Evolutionary conservation across 2,797 vertebrate species (phyloP), one percentile per base, ranked within the genome.

Genomic region (Acipenser transmontanus): DNA sequence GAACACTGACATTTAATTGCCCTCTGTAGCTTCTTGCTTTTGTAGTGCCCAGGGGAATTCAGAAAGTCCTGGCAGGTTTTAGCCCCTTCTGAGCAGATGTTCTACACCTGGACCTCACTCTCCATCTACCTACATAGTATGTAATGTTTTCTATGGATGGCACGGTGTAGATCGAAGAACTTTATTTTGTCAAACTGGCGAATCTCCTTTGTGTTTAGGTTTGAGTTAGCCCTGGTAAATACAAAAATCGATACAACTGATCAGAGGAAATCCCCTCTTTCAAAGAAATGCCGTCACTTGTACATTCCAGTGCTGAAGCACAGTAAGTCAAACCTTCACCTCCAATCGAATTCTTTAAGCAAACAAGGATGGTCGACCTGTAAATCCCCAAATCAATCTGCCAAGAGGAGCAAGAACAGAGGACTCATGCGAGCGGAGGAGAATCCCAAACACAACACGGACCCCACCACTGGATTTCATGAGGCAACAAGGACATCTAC

Each of bases 1-100:
- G 34, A 34, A 73, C 66, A 60, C 67, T 80, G 83, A 85, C 81
- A 73, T 78, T 79, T 81, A 80, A 85, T 78, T 59, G 65, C 72
- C 71, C 80, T 74, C 76, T 81, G 83, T 86, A 85, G 76, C 12
- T 14, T 57, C 66, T 54, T 60, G 13, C 14, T 66, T 74, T 75
- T 73, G 20, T 64, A 17, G 61, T 9, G 47, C 64, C 51, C 12
- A 12, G 50, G 20, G 12, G 17, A 13, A 51, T 54, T 52, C 64
- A 65, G 51, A 65, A 51, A 65, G 64, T 57, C 10, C 11, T 57
- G 11, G 14, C 54, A 57, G 54, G 54, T 57, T 57, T 57, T 11
- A n/a, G 12, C 12, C 54, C 7, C 54, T 11, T 57, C 14, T 57
- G 9, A 11, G 14, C 54, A 57, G 54, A 13, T 57, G 54, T 57